Conservation (phyloP, 2,113 vertebrate species). For the Caranx ignobilis region DNA sequence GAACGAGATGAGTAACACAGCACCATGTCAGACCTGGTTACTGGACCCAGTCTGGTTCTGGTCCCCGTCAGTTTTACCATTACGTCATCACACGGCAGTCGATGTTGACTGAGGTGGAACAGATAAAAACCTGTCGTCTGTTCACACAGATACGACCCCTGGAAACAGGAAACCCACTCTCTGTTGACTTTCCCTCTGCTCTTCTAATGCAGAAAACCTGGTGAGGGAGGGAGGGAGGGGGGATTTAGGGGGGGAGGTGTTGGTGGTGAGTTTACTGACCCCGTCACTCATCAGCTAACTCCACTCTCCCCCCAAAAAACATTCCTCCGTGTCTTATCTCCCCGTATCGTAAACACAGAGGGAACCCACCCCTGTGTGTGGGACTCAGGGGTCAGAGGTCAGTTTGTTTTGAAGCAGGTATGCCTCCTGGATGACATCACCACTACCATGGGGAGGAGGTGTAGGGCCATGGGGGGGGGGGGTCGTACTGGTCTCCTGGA, state of each 20-base stretch:
- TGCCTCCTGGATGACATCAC: constrained; percentile 67
- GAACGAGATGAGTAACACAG: too few species aligned
- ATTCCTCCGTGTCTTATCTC: constrained; percentile 81
- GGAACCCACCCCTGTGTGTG: constrained; percentile 28
- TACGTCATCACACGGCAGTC: not conserved
- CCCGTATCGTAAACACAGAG: constrained; percentile 72
- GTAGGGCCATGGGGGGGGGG: too few species aligned
- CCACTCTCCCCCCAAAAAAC: constrained; percentile 25
- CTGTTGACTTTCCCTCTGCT: constrained; percentile 53
- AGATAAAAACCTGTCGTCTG: constrained; percentile 30
- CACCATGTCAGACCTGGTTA: too few species aligned
- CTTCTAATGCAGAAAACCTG: constrained; percentile 45
- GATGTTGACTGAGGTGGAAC: not conserved
- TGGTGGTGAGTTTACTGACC: constrained; percentile 25
- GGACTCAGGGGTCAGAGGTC: constrained; percentile 60
- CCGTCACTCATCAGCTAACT: constrained; percentile 64
- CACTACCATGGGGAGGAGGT: not conserved
- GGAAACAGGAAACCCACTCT: constrained; percentile 48
- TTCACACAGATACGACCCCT: constrained; percentile 28
- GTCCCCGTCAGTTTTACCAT: not conserved
- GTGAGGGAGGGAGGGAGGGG: not conserved
- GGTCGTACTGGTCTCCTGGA: constrained; percentile 1
- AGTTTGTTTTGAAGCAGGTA: constrained; percentile 55
- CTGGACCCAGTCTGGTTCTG: not conserved
- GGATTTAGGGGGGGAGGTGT: too few species aligned